Evolutionary conservation across 2,888 invertebrate genomes (phyloP).

Genomic region (Euzetes globulus): DNA sequence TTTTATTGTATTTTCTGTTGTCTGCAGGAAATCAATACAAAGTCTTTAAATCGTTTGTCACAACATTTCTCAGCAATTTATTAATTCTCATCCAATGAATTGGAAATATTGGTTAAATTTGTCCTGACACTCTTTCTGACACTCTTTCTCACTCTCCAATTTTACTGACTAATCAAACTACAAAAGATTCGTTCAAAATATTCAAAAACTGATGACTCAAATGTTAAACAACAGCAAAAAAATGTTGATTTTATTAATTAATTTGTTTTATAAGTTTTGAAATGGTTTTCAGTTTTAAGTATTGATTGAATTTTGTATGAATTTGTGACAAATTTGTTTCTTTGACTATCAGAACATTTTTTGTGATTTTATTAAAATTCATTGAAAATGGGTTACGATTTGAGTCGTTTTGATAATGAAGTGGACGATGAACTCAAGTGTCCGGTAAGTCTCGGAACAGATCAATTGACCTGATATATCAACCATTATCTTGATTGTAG

Average conservation of each 20-base stretch:
- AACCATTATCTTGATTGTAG: conserved; percentile 4
- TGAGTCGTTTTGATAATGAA: conserved; percentile 84
- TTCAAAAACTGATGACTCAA: neutral
- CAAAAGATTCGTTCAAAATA: neutral
- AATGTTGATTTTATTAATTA: too few relatives aligned
- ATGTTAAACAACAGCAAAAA: too few relatives aligned
- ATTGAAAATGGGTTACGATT: conserved; percentile 77
- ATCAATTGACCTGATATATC: neutral
- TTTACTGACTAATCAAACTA: neutral
- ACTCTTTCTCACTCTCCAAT: too few relatives aligned
- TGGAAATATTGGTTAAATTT: neutral
- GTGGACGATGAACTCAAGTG: conserved; percentile 95
- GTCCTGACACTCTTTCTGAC: neutral
- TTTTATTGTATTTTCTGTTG: conserved; percentile 3
- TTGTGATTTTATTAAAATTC: neutral
- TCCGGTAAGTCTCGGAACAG: conserved; percentile 50
- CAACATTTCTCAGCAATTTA: neutral
- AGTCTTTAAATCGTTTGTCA: neutral
- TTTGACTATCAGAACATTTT: neutral
- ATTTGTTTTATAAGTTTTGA: too few relatives aligned
- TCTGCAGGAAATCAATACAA: conserved; percentile 10
- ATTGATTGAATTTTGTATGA: too few relatives aligned
- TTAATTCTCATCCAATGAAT: neutral
- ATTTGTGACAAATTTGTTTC: too few relatives aligned
- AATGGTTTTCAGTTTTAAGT: too few relatives aligned